These are phyloP conservation scores for Pantherophis guttatus DNA, from an alignment of 2,113 vertebrate species.

Conservation along the genomic window DNA sequence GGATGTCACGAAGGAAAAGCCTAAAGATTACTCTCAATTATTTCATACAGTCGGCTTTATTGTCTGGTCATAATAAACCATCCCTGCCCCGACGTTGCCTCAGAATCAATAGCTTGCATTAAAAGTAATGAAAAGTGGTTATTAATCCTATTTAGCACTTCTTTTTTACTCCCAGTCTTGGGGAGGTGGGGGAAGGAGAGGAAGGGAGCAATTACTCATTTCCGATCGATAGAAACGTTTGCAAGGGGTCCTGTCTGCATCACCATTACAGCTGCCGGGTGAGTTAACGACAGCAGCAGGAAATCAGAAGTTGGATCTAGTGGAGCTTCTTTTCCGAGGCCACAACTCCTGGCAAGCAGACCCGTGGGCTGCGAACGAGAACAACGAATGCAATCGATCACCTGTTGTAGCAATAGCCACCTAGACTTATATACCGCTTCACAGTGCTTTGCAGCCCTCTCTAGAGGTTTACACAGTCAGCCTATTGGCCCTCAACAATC, in stretches of 20 bases:
- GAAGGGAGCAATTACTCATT: conserved; percentile 71
- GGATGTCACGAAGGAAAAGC: conserved; percentile 55
- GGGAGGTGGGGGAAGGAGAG: background rate
- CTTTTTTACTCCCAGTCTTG: conserved; percentile 63
- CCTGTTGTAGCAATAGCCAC: background rate
- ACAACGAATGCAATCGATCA: background rate
- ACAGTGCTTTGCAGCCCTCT: too few relatives aligned
- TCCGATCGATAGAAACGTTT: conserved; percentile 70
- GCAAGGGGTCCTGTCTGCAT: conserved; percentile 43
- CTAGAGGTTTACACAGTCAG: too few relatives aligned
- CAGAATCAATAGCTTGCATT: conserved; percentile 82
- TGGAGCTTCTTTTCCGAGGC: accelerated
- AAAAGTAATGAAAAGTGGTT: conserved; percentile 77
- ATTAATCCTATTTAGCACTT: conserved; percentile 75
- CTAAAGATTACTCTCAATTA: conserved; percentile 80
- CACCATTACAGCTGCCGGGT: background rate
- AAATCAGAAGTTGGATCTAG: background rate
- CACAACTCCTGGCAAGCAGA: accelerated
- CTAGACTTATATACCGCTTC: too few relatives aligned
- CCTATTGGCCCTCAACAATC: too few relatives aligned
- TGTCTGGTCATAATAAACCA: conserved; percentile 78
- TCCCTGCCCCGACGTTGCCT: conserved; percentile 70
- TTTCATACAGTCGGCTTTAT: conserved; percentile 78
- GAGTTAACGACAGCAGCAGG: background rate
- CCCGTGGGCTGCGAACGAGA: background rate